These are phyloP conservation scores for Cerastoderma edule DNA, from an alignment of 2,888 invertebrate species.

Conservation along the genomic window DNA sequence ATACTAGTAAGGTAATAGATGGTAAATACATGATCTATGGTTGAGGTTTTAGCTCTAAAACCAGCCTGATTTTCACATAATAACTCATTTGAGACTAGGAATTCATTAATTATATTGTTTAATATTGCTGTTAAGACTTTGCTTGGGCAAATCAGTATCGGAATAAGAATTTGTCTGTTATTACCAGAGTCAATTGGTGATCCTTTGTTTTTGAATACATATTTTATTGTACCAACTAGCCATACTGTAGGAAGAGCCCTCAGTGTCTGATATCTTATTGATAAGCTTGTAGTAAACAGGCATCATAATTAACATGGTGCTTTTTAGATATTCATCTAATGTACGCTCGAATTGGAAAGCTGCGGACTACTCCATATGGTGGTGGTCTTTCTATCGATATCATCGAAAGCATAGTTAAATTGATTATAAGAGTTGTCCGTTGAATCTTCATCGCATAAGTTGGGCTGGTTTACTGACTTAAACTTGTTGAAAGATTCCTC, in stretches of 20 bases:
- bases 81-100: background rate
- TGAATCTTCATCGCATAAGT: too few species aligned
- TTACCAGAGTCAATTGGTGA: background rate
- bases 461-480: too few species aligned
- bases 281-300: background rate
- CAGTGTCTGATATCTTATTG: background rate
- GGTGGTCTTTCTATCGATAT: too few species aligned
- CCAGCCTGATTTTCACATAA: slow-evolving; percentile 7
- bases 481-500: too few species aligned
- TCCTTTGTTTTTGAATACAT: background rate
- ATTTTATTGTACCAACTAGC: background rate
- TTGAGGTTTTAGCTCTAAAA: background rate
- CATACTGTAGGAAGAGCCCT: background rate
- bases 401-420: too few species aligned
- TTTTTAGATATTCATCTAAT: slow-evolving; percentile 37
- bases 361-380: too few species aligned
- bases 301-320: background rate
- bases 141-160: background rate
- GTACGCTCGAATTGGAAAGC: too few species aligned
- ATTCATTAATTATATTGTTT: background rate
- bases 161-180: background rate
- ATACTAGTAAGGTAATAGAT: too few species aligned
- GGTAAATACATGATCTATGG: too few species aligned
- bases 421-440: too few species aligned
- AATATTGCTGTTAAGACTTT: background rate